Evolutionary conservation across 2,797 vertebrate genomes (phyloP), one percentile per base, ranked within the genome.

Genomic region (Microcaecilia unicolor): DNA sequence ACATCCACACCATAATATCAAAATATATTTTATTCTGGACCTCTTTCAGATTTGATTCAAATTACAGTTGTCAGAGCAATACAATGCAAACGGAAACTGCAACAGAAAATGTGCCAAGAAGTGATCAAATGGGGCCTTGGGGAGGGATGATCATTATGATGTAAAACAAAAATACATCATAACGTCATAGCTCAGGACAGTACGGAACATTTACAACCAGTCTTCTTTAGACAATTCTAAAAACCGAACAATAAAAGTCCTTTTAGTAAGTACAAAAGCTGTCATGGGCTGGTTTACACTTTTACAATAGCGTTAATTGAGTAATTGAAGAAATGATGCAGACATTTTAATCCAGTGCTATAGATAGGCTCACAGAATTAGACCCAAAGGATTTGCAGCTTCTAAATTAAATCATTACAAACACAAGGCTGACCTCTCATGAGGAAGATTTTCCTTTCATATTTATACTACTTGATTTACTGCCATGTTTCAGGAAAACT

Each of bases 11-110:
- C 56, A 45, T 93, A 88, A 91, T 96, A 97, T 96, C 93, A 98
- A 98, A 98, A 98, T 98, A 98, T 90, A 98, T 89, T 97, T 98
- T 97, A 98, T 97, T 98, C 91, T 97, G 91, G 90, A 93, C 90
- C 89, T 90, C 80, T 90, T 85, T 89, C 88, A 85, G 90, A 92
- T 95, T 90, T 87, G 89, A 90, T 84, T 92, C 80, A 86, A 93
- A 92, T 88, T 89, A 90, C 84, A 93, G 91, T 93, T 91, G 88
- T 93, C 93, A 92, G 90, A 93, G 88, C 83, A 79, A 93, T 87
- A 92, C 88, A 91, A 93, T 87, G 85, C 74, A 81, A 87, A 83
- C 81, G 83, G 78, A 67, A 82, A 85, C 78, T 81, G 83, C 84
- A 90, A 85, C 79, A 84, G 82, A 81, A 80, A 80, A 76, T 79